phyloP scores from a whole-genome alignment of 2,113 vertebrate species.

The Archocentrus centrarchus region DNA sequence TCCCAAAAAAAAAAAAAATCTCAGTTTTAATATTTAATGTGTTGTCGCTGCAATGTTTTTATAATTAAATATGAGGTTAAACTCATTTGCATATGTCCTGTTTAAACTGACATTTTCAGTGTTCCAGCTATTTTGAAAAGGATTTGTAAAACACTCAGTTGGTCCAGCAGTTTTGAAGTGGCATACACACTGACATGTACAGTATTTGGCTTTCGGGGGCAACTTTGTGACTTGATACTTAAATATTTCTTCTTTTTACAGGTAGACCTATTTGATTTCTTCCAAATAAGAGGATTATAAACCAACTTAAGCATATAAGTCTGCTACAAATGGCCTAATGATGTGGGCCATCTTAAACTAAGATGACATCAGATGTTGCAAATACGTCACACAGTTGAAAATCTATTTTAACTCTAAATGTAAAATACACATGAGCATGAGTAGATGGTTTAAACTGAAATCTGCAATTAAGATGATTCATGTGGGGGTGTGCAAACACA shows the following conservation, averaged over 20 bases:
- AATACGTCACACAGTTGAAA: background rate
- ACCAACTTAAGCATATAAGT: background rate
- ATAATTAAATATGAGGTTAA: background rate
- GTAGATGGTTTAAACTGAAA: background rate
- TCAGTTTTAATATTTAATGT: conserved; percentile 12
- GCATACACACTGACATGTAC: background rate
- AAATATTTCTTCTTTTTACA: background rate
- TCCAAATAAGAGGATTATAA: background rate
- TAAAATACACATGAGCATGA: background rate
- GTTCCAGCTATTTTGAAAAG: background rate
- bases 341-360: background rate
- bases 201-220: background rate
- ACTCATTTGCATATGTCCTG: background rate
- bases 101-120: background rate
- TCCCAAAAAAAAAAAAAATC: background rate
- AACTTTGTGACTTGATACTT: background rate
- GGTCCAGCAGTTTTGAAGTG: background rate
- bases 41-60: background rate
- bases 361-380: background rate
- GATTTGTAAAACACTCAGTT: background rate
- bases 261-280: background rate
- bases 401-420: background rate
- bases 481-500: background rate
- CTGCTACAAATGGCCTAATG: background rate
- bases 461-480: background rate